Evolutionary conservation across 1,140 invertebrate genomes (phyloP), one percentile per base, ranked within the genome.

Genomic region (Caenorhabditis remanei): DNA sequence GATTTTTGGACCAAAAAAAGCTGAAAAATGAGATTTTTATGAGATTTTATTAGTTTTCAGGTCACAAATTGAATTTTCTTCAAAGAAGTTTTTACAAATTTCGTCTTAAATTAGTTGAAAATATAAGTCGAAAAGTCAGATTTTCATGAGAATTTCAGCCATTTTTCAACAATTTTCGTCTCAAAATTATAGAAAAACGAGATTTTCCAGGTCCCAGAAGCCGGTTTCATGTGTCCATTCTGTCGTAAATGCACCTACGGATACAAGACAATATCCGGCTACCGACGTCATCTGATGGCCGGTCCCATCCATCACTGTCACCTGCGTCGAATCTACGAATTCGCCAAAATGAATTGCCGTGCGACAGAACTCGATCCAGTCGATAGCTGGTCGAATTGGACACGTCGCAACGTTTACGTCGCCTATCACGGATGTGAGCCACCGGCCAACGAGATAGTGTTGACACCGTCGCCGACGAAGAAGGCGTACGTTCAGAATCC

Each of bases 211-310:
- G 71, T 79, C 9, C 71, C 71, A 9, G 84, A 65, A 43, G 58
- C 83, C 43, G 85, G 85, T 3, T 83, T 84, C 48, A 87, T 65
- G 53, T 87, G 86, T 48, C 86, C 86, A 43, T 87, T 87, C 82
- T 87, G 86, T 56, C 79, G 86, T 21, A 53, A 61, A 65, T 87
- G 86, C 61, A 87, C 86, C 5, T 87, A 87, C 71, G 86, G 86
- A 4, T 87, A 87, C 86, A 87, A 87, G 63, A 87, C 86, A 58
- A 24, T 87, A n/a, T 48, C 55, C 19, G 86, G 86, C 67, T 87
- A 83, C 21, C 50, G 61, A 16, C 55, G 86, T 46, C 86, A 87
- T 41, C 40, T 87, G 13, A 48, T 53, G 2, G 32, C 53, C 0
- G 79, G 56, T 24, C 86, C 86, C 16, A 48, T 58, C 8, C 41